Evolutionary conservation across 2,113 vertebrate genomes (phyloP).

Genomic region (Anhinga anhinga): DNA sequence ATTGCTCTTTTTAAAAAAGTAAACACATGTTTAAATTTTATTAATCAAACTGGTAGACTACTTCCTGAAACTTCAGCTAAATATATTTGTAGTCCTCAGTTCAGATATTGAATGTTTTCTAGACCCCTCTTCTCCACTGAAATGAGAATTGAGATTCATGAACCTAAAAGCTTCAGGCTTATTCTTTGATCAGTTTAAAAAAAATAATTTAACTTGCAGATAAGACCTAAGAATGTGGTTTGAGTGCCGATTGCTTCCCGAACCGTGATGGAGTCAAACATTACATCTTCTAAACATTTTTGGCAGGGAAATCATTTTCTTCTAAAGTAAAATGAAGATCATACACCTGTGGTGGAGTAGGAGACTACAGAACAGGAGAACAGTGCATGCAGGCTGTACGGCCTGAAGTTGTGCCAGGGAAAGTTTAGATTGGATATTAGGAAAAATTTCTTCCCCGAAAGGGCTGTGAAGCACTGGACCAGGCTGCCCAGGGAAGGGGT

Average conservation of each 20-base stretch:
- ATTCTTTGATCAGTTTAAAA: background rate
- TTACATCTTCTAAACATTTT: background rate
- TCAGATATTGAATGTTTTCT: background rate
- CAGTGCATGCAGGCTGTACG: background rate
- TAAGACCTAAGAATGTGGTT: background rate
- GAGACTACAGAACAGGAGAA: background rate
- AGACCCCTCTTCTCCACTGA: background rate
- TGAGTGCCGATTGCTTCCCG: background rate
- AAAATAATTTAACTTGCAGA: background rate
- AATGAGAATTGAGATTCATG: background rate
- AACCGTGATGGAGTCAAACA: background rate
- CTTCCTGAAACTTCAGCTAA: background rate
- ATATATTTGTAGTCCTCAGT: background rate
- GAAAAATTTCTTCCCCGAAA: background rate
- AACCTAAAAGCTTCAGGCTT: background rate
- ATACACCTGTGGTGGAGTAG: background rate
- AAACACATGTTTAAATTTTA: background rate
- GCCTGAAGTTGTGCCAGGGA: background rate
- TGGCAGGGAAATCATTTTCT: background rate
- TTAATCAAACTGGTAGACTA: background rate
- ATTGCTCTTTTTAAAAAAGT: background rate
- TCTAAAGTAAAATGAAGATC: background rate
- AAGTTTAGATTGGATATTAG: background rate
- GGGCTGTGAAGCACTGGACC: background rate
- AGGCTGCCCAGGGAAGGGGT: background rate